Evolutionary conservation across 2,888 invertebrate genomes (phyloP), one percentile per base, ranked within the genome.

Genomic region (Drosophila bunnanda): DNA sequence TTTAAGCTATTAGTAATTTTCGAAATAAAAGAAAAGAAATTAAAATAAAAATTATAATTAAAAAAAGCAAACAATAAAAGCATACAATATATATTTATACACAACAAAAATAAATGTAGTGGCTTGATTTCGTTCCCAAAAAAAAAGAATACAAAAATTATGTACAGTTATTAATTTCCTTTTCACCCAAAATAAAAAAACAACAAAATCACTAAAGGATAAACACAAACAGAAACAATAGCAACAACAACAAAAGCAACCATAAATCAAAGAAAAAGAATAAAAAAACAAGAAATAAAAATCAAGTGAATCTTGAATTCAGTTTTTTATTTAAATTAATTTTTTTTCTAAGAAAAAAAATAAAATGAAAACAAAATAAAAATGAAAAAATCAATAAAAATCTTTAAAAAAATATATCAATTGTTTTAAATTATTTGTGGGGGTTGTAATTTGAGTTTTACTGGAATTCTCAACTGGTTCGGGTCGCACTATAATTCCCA

Each of bases 151-250:
- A 46, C 13, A 43, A 25, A 46, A 66, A 55, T 55, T 66, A 43
- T 82, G 85, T 84, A 84, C 67, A 80, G 56, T 70, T 76, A 77
- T 55, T 53, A 41, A 30, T 17, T 25, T 67, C 34, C 30, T 46
- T 67, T 54, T 46, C 50, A 50, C 41, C 58, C 48, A 13, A 30
- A 32, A 41, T 32, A 17, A 8, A 9, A 38, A n/a, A n/a, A 5
- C 0, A 41, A 22, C 3, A 25, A 58, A 60, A 62, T 55, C 38
- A 48, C 58, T 60, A 62, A 52, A 60, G 48, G 56, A 67, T 58
- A 52, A 44, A 10, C 46, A 57, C n/a, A 12, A 54, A 38, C 44
- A 25, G 17, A 25, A 30, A 46, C 53, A 57, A 54, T 44, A 58
- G 61, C 54, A 67, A n/a, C 25, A 28, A 30, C 50, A 50, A 50